Evolutionary conservation across 2,113 vertebrate species (phyloP).

Genomic region (Australoheros scitulus): DNA sequence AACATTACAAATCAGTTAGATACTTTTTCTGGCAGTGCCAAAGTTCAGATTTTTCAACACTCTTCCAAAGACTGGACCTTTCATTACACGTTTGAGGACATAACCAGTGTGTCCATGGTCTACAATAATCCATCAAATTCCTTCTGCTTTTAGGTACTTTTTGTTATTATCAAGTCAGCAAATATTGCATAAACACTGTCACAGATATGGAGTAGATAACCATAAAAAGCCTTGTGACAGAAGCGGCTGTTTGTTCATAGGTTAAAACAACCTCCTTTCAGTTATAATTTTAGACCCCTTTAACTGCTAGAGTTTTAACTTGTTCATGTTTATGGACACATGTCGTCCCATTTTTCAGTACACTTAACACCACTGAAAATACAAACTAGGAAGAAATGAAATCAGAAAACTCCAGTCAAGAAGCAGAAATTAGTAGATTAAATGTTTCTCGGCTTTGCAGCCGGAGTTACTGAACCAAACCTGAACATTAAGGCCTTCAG

Average conservation of each 20-base stretch:
- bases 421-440: neutral
- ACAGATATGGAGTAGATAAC: too few species aligned
- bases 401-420: too few species aligned
- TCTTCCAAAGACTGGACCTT: neutral
- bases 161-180: neutral
- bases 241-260: neutral
- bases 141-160: neutral
- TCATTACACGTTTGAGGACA: neutral
- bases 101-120: neutral
- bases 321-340: neutral
- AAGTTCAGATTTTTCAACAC: neutral
- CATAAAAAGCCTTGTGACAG: neutral
- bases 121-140: too few species aligned
- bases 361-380: neutral
- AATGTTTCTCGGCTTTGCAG: neutral
- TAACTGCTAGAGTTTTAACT: neutral
- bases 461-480: neutral
- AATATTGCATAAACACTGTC: neutral
- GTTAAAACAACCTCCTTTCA: neutral
- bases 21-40: neutral
- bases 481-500: neutral
- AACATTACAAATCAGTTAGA: neutral
- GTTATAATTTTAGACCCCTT: neutral
- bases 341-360: neutral
- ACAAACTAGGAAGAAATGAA: neutral